Conservation (phyloP, 2,797 vertebrate genomes). For the Urocyon cinereoargenteus region DNA sequence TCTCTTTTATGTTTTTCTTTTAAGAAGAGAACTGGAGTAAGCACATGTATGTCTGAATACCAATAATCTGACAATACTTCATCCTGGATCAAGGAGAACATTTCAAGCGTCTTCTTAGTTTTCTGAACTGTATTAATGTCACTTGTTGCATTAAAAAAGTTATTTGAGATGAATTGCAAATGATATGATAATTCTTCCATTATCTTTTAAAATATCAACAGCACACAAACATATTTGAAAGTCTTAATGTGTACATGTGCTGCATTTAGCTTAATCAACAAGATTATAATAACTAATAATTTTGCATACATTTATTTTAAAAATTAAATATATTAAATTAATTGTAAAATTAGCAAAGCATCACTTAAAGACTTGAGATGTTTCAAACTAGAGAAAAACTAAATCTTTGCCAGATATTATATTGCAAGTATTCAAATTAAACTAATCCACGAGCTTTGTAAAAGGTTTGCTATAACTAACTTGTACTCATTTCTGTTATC, state of each 20-base stretch:
- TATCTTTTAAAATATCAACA: slow-evolving; percentile 7
- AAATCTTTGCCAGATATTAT: neutral
- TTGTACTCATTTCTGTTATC: neutral
- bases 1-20: neutral
- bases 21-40: slow-evolving; percentile 12
- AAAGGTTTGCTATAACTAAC: neutral
- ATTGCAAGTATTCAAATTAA: neutral
- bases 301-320: neutral
- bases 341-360: neutral
- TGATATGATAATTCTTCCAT: neutral
- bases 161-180: slow-evolving; percentile 14
- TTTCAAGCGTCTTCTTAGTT: neutral
- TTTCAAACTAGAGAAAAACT: neutral
- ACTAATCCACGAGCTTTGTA: neutral
- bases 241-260: neutral
- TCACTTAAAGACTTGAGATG: neutral
- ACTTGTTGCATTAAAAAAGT: neutral
- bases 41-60: neutral
- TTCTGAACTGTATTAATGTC: neutral
- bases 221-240: neutral
- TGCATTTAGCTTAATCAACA: neutral
- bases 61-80: neutral
- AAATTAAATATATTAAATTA: neutral
- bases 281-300: neutral
- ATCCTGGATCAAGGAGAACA: neutral